These are phyloP conservation scores for Gopherus flavomarginatus DNA, from an alignment of 2,113 vertebrate species.

Conservation along the genomic window DNA sequence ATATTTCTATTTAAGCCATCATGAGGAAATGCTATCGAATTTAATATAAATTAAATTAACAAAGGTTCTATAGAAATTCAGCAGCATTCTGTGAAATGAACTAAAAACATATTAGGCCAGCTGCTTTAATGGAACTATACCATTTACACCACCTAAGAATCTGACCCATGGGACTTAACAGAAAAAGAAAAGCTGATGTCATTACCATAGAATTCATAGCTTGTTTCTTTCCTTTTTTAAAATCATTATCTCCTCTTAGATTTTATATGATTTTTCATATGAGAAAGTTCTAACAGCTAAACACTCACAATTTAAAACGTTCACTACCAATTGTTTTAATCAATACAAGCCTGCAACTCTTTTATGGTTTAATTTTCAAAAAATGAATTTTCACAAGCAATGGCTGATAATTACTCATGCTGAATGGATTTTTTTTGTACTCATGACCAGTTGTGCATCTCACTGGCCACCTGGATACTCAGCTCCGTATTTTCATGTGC, in stretches of 20 bases:
- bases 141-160: background rate
- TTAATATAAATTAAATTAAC: background rate
- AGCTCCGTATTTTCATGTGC: fast-evolving
- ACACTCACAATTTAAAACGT: background rate
- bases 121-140: background rate
- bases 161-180: background rate
- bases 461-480: background rate
- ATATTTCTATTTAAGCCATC: slow-evolving; percentile 5
- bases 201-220: background rate
- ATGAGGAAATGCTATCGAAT: background rate
- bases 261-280: background rate
- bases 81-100: background rate
- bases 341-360: background rate
- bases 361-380: background rate
- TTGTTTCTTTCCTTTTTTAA: background rate
- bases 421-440: background rate
- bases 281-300: background rate
- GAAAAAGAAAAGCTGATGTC: background rate
- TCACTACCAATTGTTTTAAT: background rate
- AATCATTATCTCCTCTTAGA: background rate
- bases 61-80: slow-evolving; percentile 9
- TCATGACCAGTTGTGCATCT: background rate
- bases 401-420: background rate
- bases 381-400: background rate
- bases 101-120: background rate